Percentiles rank a stretch among this genome's conserved stretches.
These are phyloP conservation scores for Melipona quadrifasciata DNA, from an alignment of 1,140 invertebrate species.

Conservation along the genomic window DNA sequence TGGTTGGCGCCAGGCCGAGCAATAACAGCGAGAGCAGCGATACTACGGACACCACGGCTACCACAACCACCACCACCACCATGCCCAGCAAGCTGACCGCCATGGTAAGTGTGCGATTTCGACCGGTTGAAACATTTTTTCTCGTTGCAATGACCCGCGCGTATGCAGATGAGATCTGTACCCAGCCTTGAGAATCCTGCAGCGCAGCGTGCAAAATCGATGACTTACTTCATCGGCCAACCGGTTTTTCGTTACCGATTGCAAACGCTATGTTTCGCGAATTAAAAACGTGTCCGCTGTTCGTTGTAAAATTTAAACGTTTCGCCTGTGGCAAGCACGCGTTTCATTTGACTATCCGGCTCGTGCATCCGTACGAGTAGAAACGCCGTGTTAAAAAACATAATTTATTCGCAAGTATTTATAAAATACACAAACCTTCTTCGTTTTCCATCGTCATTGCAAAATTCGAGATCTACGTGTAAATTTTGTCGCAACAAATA, in stretches of 20 bases:
- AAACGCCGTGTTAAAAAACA: no score
- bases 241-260: neutral
- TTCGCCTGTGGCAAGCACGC: no score
- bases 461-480: no score
- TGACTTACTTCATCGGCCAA: neutral
- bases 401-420: no score
- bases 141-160: neutral
- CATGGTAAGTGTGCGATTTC: slow-evolving; percentile 45
- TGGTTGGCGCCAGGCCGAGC: slow-evolving; percentile 53
- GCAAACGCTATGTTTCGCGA: neutral
- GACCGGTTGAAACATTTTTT: neutral
- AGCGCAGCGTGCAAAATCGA: neutral
- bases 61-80: slow-evolving; percentile 72
- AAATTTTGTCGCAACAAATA: no score
- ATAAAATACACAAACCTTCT: no score
- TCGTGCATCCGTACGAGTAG: no score
- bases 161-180: no score
- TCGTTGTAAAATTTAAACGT: no score
- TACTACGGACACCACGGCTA: slow-evolving; percentile 72
- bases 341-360: no score
- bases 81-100: slow-evolving; percentile 60
- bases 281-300: neutral
- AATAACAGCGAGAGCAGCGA: slow-evolving; percentile 78
- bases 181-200: neutral
- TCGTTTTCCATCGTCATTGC: no score